Percentiles rank a stretch among this genome's conserved stretches.
Evolutionary conservation across 2,888 invertebrate species (phyloP).

Genomic region (Glyphotaelius pellucidus): DNA sequence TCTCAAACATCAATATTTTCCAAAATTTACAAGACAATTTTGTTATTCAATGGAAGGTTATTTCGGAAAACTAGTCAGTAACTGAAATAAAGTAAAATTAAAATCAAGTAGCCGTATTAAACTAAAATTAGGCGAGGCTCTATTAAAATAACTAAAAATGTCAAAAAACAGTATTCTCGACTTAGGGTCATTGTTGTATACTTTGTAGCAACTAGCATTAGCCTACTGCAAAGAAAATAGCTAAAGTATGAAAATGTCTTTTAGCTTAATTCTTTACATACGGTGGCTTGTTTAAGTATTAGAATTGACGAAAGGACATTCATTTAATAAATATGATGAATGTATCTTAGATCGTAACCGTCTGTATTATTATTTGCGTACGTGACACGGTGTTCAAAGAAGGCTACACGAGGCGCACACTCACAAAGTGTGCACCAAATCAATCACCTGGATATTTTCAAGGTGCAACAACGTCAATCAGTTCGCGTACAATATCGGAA

Average conservation of each 20-base stretch:
- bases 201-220: neutral
- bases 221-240: neutral
- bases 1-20: no score
- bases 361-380: neutral
- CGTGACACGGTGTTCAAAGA: neutral
- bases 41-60: no score
- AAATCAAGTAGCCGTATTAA: neutral
- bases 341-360: neutral
- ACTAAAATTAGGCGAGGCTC: neutral
- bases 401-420: no score
- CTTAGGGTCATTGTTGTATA: neutral
- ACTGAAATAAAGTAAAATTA: neutral
- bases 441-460: slow-evolving; percentile 2
- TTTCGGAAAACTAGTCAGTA: neutral
- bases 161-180: neutral
- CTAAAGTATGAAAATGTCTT: neutral
- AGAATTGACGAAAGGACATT: neutral
- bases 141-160: neutral
- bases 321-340: no score
- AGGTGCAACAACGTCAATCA: neutral
- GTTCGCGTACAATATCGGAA: neutral
- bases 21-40: no score
- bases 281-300: neutral
- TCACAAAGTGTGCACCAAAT: neutral
- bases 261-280: neutral